Evolutionary conservation across 2,113 vertebrate species (phyloP).

Genomic region (Lipotes vexillifer): DNA sequence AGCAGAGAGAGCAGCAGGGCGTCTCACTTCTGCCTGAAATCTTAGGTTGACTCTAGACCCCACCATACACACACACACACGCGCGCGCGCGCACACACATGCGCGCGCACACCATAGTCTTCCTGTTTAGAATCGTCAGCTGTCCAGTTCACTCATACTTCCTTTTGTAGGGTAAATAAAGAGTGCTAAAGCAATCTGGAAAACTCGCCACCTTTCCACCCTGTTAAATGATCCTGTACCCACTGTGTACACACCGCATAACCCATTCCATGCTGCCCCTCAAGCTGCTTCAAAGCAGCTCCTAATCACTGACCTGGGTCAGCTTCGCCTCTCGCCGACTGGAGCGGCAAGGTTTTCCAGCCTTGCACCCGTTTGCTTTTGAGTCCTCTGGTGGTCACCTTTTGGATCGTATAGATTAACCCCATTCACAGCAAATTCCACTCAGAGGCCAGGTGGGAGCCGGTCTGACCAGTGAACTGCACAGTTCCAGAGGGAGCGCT

Average conservation of each 20-base stretch:
- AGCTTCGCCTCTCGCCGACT: too few relatives aligned
- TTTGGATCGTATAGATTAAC: neutral
- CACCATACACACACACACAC: neutral
- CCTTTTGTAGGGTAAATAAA: neutral
- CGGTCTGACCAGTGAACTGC: neutral
- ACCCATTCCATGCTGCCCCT: neutral
- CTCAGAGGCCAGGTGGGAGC: neutral
- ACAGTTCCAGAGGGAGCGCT: constrained; percentile 24
- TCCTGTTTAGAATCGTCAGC: neutral
- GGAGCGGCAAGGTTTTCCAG: neutral
- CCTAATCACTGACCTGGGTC: neutral
- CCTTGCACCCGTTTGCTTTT: neutral
- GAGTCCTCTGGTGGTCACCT: neutral
- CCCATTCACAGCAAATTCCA: neutral
- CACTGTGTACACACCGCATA: rapidly evolving
- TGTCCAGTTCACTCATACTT: too few relatives aligned
- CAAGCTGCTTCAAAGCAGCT: rapidly evolving
- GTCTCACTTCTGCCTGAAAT: neutral
- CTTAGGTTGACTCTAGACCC: neutral
- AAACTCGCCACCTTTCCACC: neutral
- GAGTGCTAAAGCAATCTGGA: neutral
- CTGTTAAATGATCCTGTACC: neutral
- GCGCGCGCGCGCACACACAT: too few relatives aligned
- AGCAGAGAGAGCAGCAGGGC: neutral
- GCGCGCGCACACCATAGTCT: neutral